Conservation (phyloP, 2,113 vertebrate species). For the Trachemys scripta region DNA sequence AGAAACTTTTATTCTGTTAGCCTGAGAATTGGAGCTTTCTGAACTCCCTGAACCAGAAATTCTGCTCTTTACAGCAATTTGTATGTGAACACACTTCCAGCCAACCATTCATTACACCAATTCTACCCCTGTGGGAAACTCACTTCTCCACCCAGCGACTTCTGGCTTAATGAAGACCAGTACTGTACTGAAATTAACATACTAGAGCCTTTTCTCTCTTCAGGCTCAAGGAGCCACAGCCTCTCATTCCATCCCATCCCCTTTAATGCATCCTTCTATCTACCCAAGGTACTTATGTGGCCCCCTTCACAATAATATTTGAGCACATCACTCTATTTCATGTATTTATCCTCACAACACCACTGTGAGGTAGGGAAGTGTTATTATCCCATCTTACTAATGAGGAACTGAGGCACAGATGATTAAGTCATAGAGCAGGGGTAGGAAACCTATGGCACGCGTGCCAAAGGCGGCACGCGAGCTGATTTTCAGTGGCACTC, state of each 20-base stretch:
- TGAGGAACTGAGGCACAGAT: not conserved
- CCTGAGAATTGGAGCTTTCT: constrained; percentile 23
- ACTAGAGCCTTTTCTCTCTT: not conserved
- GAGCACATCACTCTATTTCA: not conserved
- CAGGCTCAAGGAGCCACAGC: not conserved
- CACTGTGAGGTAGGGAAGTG: not conserved
- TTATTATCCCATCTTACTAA: not conserved
- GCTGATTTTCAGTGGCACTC: no score
- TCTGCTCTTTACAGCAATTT: constrained; percentile 17
- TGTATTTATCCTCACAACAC: not conserved
- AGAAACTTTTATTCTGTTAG: not conserved
- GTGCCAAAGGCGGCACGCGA: no score
- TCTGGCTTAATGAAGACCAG: not conserved
- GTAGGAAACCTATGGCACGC: no score
- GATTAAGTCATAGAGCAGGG: not conserved
- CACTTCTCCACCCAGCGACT: not conserved
- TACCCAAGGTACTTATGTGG: not conserved
- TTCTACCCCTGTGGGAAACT: not conserved
- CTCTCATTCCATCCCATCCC: not conserved
- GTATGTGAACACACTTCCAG: not conserved
- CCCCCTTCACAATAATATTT: rapidly evolving
- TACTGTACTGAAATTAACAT: not conserved
- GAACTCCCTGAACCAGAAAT: constrained; percentile 10
- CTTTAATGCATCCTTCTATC: not conserved
- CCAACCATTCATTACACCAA: not conserved